phyloP scores from a whole-genome alignment of 2,888 invertebrate species.

The Cerceris rybyensis region DNA sequence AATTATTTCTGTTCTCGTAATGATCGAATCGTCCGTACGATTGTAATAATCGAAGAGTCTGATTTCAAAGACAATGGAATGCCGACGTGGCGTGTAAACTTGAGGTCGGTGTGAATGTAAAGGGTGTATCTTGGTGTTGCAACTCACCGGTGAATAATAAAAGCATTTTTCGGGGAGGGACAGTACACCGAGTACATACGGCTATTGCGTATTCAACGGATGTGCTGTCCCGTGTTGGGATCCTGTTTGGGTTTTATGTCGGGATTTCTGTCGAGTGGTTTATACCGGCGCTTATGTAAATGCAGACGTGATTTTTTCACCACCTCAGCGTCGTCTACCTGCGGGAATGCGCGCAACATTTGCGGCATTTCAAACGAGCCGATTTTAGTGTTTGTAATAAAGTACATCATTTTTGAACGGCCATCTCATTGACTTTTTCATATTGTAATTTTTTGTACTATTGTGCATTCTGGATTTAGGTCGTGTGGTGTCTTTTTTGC shows the following conservation, averaged over 20 bases:
- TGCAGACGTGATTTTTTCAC: constrained; percentile 81
- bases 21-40: no score
- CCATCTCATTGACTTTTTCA: no score
- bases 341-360: constrained; percentile 73
- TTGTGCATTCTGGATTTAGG: no score
- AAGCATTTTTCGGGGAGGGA: constrained; percentile 66
- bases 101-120: constrained; percentile 25
- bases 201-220: constrained; percentile 80
- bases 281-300: constrained; percentile 82
- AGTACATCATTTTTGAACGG: no score
- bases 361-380: constrained; percentile 67
- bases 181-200: constrained; percentile 62
- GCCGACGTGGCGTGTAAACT: constrained; percentile 15
- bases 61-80: constrained; percentile 1
- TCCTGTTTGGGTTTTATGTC: constrained; percentile 79
- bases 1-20: no score
- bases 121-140: constrained; percentile 53
- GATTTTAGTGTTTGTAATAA: no score
- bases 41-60: not conserved
- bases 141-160: constrained; percentile 71
- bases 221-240: constrained; percentile 75
- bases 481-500: no score
- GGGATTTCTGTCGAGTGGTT: constrained; percentile 81
- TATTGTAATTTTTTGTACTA: no score
- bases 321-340: constrained; percentile 71